Evolutionary conservation across 53 echinoderm and acorn worm species (phyloP).

Genomic region (Echinarachnius parma): DNA sequence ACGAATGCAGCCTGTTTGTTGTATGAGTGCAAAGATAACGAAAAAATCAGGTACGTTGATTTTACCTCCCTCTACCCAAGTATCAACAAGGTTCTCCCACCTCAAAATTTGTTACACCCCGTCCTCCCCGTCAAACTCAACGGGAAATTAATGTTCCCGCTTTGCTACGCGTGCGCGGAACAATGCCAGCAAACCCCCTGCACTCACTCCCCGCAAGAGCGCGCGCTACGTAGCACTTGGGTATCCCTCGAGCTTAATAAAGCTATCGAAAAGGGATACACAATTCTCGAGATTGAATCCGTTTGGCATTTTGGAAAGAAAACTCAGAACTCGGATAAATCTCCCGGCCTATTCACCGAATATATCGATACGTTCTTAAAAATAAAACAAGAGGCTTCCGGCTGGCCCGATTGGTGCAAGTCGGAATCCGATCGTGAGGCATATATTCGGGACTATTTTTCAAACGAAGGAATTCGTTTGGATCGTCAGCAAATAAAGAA

Average conservation of each 20-base stretch:
- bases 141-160: conserved; percentile 60
- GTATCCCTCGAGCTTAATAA: conserved; percentile 58
- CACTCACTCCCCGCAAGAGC: conserved; percentile 20
- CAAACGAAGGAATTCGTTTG: conserved; percentile 51
- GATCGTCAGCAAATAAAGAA: conserved; percentile 49
- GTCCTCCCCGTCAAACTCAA: too few species aligned
- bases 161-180: conserved; percentile 57
- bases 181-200: conserved; percentile 31
- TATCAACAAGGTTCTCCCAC: too few species aligned
- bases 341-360: conserved; percentile 34
- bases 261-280: conserved; percentile 63
- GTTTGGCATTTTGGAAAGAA: conserved; percentile 66
- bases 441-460: conserved; percentile 39
- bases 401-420: conserved; percentile 65
- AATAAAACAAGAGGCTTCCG: conserved; percentile 60
- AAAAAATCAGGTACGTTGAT: too few species aligned
- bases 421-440: conserved; percentile 34
- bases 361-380: conserved; percentile 65
- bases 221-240: conserved; percentile 53
- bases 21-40: neutral
- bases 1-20: too few species aligned
- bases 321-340: neutral
- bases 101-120: too few species aligned
- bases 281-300: conserved; percentile 41
- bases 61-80: too few species aligned